Evolutionary conservation across 2,113 vertebrate genomes (phyloP).

Genomic region (Neoarius graeffei): DNA sequence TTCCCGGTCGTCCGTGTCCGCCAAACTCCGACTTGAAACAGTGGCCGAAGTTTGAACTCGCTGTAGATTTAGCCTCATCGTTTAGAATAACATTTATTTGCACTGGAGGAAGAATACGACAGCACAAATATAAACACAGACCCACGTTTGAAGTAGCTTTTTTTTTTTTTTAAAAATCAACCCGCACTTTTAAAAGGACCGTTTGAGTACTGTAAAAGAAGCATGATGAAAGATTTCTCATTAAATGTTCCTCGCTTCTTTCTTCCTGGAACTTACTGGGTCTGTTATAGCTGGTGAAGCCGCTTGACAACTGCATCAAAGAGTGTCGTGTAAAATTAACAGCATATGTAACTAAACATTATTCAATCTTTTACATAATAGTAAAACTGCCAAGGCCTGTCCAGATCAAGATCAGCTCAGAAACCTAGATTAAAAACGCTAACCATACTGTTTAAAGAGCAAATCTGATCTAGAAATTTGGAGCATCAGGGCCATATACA

Average conservation of each 20-base stretch:
- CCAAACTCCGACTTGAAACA: background rate
- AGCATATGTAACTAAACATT: no score
- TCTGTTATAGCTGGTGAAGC: background rate
- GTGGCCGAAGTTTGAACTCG: conserved; percentile 32
- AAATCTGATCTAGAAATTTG: background rate
- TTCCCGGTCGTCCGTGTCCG: conserved; percentile 23
- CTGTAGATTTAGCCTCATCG: conserved; percentile 51
- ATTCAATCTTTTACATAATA: background rate
- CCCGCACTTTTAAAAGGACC: background rate
- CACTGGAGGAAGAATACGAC: background rate
- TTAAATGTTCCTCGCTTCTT: background rate
- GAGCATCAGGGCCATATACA: background rate
- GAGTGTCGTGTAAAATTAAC: background rate
- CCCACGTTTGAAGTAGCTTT: background rate
- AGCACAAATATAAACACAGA: conserved; percentile 14
- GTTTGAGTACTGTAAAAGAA: background rate
- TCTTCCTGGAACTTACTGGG: background rate
- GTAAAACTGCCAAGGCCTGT: background rate
- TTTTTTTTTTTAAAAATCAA: background rate
- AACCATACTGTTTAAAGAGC: background rate
- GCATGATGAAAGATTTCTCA: background rate
- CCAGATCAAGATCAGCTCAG: background rate
- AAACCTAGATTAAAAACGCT: background rate
- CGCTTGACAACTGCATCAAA: background rate
- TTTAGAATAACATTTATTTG: conserved; percentile 58